phyloP scores from a whole-genome alignment of 2,113 vertebrate species.

The Microcebus lehilahytsara region DNA sequence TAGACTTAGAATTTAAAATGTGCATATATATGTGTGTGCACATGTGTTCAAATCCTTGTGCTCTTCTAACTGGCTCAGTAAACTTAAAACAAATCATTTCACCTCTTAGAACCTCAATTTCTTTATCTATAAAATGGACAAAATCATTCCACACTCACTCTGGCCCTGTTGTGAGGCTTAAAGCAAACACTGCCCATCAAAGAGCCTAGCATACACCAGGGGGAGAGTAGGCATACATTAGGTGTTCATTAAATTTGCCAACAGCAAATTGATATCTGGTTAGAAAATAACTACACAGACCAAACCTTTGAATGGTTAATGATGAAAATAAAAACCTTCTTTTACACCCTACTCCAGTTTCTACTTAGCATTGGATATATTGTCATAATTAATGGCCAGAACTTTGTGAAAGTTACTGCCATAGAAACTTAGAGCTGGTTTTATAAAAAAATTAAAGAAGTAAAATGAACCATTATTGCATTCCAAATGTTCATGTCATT shows the following conservation, averaged over 20 bases:
- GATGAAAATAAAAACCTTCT: background rate
- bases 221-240: background rate
- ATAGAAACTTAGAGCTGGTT: background rate
- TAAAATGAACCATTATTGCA: background rate
- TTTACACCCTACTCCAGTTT: background rate
- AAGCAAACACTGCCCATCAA: background rate
- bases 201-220: background rate
- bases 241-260: background rate
- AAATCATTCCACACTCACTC: background rate
- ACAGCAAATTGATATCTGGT: background rate
- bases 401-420: background rate
- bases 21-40: background rate
- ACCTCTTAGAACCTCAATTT: background rate
- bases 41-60: background rate
- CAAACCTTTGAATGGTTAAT: constrained; percentile 31
- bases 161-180: background rate
- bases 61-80: background rate
- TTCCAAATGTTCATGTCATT: constrained; percentile 17
- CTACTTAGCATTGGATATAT: background rate
- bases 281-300: constrained; percentile 38
- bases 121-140: constrained; percentile 32
- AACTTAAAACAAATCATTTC: constrained; percentile 11
- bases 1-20: constrained; percentile 53
- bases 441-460: constrained; percentile 1
- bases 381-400: background rate